A percentile compares a stretch with the other conserved stretches of the same genome.
Evolutionary conservation across 2,888 invertebrate species (phyloP).

Genomic region (Thecophora atra): DNA sequence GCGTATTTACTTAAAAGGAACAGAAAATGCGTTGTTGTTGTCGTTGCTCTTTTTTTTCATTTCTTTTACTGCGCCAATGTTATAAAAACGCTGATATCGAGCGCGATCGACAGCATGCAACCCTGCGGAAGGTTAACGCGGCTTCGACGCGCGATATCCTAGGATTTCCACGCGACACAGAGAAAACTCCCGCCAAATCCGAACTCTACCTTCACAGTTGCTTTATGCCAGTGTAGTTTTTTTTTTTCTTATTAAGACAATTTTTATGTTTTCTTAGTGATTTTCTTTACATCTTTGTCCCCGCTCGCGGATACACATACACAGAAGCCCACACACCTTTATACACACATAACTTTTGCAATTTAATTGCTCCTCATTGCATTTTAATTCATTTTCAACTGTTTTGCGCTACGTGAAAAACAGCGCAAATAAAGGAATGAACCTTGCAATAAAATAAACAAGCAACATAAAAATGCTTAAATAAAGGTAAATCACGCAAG

Average conservation of each 20-base stretch:
- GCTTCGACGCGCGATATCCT: background rate
- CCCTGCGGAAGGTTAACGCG: slow-evolving; percentile 8
- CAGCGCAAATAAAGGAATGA: slow-evolving; percentile 19
- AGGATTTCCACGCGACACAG: background rate
- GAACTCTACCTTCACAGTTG: no score
- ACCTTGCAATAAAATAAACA: slow-evolving; percentile 5
- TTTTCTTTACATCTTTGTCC: slow-evolving; percentile 2
- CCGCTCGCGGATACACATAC: slow-evolving; percentile 18
- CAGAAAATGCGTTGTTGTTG: background rate
- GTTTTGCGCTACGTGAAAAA: background rate
- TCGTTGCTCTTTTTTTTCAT: background rate
- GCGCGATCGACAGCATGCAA: background rate
- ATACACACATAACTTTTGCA: background rate
- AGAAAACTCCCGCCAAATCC: no score
- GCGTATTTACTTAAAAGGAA: background rate
- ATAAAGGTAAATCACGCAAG: slow-evolving; percentile 23
- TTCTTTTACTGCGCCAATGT: background rate
- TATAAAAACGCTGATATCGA: background rate
- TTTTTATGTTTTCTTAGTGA: no score
- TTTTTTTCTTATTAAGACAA: no score
- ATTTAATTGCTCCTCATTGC: background rate
- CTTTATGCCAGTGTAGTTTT: no score
- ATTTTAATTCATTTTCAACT: background rate
- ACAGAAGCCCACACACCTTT: background rate
- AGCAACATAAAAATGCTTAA: slow-evolving; percentile 33